Evolutionary conservation across 2,888 invertebrate genomes (phyloP).

Genomic region (Brenthis daphne): DNA sequence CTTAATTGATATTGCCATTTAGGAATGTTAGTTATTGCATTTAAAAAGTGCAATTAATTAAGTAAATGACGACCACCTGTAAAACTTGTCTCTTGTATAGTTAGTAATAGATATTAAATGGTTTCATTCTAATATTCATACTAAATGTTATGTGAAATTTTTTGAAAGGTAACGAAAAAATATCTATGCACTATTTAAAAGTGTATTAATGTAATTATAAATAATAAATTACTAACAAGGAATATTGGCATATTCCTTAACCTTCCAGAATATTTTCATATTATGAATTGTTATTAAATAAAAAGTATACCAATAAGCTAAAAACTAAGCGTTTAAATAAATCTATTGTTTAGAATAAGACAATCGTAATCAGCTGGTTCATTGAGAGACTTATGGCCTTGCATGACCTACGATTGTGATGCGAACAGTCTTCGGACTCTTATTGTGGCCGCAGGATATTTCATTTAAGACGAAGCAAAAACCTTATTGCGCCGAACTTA

Average conservation of each 20-base stretch:
- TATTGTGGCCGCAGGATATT: conserved; percentile 32
- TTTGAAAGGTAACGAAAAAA: too few species aligned
- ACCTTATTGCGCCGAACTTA: conserved; percentile 11
- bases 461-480: conserved; percentile 24
- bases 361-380: conserved; percentile 71
- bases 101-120: conserved; percentile 19
- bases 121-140: background rate
- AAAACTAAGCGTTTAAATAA: background rate
- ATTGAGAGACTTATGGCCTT: conserved; percentile 58
- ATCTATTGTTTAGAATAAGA: conserved; percentile 42
- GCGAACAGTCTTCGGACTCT: conserved; percentile 42
- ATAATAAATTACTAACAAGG: too few species aligned
- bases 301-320: background rate
- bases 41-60: conserved; percentile 44
- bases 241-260: too few species aligned
- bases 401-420: conserved; percentile 47
- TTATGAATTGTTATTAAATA: too few species aligned
- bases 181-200: too few species aligned
- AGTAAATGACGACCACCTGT: conserved; percentile 38
- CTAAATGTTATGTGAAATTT: too few species aligned
- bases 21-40: conserved; percentile 33
- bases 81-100: conserved; percentile 34
- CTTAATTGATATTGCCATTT: conserved; percentile 15
- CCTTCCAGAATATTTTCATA: too few species aligned
- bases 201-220: too few species aligned